Evolutionary conservation across 2,113 vertebrate species (phyloP).

Genomic region (Hemibagrus wyckioides): DNA sequence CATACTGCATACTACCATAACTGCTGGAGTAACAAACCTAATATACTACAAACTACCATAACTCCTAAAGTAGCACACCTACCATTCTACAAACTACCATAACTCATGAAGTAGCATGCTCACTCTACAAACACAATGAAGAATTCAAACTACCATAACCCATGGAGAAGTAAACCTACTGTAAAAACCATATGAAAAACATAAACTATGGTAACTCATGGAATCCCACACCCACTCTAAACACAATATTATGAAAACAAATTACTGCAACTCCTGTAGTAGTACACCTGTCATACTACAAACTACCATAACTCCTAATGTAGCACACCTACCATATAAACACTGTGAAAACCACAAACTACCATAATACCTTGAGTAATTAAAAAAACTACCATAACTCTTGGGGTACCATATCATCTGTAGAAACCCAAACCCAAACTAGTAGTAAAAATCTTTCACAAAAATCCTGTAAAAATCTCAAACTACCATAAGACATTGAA

Average conservation of each 20-base stretch:
- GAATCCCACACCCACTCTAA: background rate
- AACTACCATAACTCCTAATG: background rate
- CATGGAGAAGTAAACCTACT: accelerated
- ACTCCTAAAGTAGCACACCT: background rate
- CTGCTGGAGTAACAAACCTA: background rate
- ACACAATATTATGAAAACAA: background rate
- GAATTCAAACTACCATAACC: background rate
- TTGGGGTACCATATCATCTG: no score
- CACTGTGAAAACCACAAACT: no score
- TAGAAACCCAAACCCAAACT: no score
- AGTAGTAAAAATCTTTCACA: no score
- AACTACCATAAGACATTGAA: no score
- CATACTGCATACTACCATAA: background rate
- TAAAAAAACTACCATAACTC: no score
- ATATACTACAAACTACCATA: background rate
- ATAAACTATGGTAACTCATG: background rate
- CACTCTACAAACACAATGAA: background rate
- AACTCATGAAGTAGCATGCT: background rate
- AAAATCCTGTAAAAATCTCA: no score
- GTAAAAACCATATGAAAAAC: background rate
- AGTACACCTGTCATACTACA: background rate
- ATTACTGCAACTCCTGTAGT: background rate
- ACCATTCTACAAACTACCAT: background rate
- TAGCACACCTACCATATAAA: background rate
- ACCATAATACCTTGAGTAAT: no score